A percentile compares a stretch with the other conserved stretches of the same genome.
Evolutionary conservation across 2,888 invertebrate species (phyloP).

Genomic region (Sphecodes monilicornis): DNA sequence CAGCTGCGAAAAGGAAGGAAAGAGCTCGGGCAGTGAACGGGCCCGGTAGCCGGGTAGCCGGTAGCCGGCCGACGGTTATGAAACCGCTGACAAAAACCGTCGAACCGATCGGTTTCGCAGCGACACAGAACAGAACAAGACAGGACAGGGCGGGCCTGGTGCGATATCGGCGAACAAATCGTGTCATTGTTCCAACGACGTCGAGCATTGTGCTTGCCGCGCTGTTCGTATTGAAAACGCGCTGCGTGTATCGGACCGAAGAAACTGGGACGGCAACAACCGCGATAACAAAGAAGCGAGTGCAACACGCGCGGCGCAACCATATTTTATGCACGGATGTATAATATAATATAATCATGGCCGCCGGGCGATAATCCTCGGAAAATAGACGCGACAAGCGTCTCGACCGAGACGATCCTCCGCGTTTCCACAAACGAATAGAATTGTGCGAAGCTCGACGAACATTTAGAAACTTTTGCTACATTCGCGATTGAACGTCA

Average conservation of each 20-base stretch:
- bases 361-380: neutral
- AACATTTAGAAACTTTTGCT: no score
- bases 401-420: neutral
- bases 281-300: constrained; percentile 81
- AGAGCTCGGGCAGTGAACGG: neutral
- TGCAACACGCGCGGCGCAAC: constrained; percentile 69
- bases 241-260: constrained; percentile 77
- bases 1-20: neutral
- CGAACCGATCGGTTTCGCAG: constrained; percentile 7
- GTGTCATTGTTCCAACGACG: constrained; percentile 69
- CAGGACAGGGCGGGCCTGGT: neutral
- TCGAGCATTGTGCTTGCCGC: constrained; percentile 55
- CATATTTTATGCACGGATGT: constrained; percentile 48
- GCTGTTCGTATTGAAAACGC: constrained; percentile 67
- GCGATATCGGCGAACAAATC: constrained; percentile 68
- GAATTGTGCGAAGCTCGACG: no score
- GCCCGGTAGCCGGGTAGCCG: neutral
- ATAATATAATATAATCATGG: constrained; percentile 24
- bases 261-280: constrained; percentile 81
- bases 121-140: neutral
- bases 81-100: constrained; percentile 9
- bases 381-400: neutral
- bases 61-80: neutral
- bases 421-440: neutral
- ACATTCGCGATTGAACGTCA: no score